Base-by-base conservation (phyloP, 2,888 invertebrate genomes). In the Caenorhabditis macrosperma region DNA sequence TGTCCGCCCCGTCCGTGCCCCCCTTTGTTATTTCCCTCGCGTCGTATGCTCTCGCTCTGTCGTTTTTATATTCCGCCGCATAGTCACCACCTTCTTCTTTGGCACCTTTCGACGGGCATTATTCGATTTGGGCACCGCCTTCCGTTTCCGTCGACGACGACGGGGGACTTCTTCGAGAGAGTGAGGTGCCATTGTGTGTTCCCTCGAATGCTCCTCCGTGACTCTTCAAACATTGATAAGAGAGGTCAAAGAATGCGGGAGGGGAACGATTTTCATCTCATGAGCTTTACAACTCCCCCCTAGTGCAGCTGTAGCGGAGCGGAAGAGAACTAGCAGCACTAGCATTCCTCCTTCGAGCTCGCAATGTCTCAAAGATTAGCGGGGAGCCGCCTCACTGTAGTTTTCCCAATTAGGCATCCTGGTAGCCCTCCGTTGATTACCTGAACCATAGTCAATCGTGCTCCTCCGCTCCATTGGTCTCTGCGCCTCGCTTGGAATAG, bases 201-300 rank as follows among this genome's bases (percentile, higher is more conserved):
- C n/a, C n/a, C 44, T 17, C 17, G 44, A 44, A 44, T 44, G 44
- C 20, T 44, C n/a, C n/a, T n/a, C 44, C 44, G 44, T 44, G 44
- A 4, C 17, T 38, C 12, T 17, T 44, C 6, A 33, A 33, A 10
- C 38, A 38, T 38, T 38, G 10, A n/a, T 17, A 10, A 44, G 44
- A 44, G 44, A 44, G 44, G 44, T 44, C 44, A 44, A 44, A 44
- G 44, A 44, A 44, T 44, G 44, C 44, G 44, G 15, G 38, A 15
- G 38, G 38, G 38, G 2, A 12, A 2, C 38, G 38, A 17, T 44
- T 44, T 17, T 44, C 44, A 44, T 44, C 38, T 38, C 44, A 44
- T 44, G 44, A 44, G 44, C 44, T 44, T 44, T 44, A 44, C 44
- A 44, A 44, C 44, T 44, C 20, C n/a, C n/a, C n/a, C n/a, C n/a